phyloP scores from a whole-genome alignment of 2,888 invertebrate species.

The Tyria jacobaeae region DNA sequence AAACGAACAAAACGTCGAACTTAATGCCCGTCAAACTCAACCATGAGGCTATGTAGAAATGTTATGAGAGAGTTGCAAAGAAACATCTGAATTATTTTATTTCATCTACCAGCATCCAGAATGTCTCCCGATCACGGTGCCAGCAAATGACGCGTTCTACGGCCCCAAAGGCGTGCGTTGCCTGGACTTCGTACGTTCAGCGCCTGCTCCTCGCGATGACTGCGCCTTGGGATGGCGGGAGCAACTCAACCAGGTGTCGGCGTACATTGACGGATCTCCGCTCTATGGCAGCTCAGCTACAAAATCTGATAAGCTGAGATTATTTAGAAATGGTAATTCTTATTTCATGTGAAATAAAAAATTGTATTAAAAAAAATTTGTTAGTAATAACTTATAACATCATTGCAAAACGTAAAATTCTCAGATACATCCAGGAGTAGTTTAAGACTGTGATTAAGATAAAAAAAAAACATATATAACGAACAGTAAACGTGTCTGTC shows the following conservation, averaged over 20 bases:
- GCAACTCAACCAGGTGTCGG: constrained; percentile 94
- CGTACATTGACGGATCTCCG: constrained; percentile 93
- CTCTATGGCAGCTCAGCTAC: constrained; percentile 92
- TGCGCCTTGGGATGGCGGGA: constrained; percentile 94
- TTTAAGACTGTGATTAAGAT: too few relatives aligned
- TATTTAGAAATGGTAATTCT: constrained; percentile 90
- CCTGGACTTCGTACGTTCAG: constrained; percentile 93
- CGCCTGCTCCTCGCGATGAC: constrained; percentile 92
- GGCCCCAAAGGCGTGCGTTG: constrained; percentile 90
- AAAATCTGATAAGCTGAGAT: constrained; percentile 90
- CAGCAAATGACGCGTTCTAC: constrained; percentile 90
- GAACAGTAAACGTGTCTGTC: neutral
- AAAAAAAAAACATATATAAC: too few relatives aligned
- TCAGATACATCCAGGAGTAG: too few relatives aligned
- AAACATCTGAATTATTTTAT: neutral
- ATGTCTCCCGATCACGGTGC: constrained; percentile 93
- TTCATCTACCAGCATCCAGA: constrained; percentile 90
- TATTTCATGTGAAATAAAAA: too few relatives aligned
- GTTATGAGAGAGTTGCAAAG: too few relatives aligned
- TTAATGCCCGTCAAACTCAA: too few relatives aligned
- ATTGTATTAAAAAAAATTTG: too few relatives aligned
- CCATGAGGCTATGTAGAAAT: too few relatives aligned
- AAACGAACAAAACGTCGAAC: too few relatives aligned
- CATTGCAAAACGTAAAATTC: too few relatives aligned
- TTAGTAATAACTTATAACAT: too few relatives aligned